Percentiles rank a stretch among this genome's conserved stretches.
These are phyloP conservation scores for Amphibalanus amphitrite DNA, from an alignment of 1,140 invertebrate species.

Conservation along the genomic window DNA sequence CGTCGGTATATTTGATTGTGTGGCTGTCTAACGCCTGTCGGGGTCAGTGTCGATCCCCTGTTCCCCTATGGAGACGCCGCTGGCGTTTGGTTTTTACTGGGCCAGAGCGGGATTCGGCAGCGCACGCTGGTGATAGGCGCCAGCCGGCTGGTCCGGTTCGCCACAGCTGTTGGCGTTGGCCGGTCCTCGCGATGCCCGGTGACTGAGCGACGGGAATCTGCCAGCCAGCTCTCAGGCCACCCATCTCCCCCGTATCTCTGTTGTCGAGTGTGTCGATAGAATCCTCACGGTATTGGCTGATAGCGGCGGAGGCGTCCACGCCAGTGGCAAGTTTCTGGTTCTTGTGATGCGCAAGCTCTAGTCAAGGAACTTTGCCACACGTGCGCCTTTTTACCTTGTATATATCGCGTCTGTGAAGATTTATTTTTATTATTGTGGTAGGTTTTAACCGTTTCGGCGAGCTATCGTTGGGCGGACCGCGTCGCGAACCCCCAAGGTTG, in stretches of 20 bases:
- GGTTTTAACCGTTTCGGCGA: not conserved
- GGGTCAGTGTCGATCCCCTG: not conserved
- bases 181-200: not conserved
- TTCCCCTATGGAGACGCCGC: not conserved
- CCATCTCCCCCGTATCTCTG: not conserved
- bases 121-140: not conserved
- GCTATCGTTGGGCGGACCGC: not conserved
- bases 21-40: not conserved
- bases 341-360: not conserved
- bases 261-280: not conserved
- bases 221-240: not conserved
- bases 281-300: not conserved
- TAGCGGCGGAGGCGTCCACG: not conserved
- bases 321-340: not conserved
- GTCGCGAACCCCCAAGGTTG: not conserved
- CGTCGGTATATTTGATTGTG: not conserved
- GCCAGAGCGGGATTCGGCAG: not conserved
- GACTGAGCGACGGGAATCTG: not conserved
- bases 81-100: not conserved
- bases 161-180: not conserved
- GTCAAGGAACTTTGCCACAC: not conserved
- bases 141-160: not conserved
- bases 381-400: not conserved
- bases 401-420: conserved; percentile 1
- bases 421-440: not conserved